Percentiles rank a stretch among this genome's conserved stretches.
Evolutionary conservation across 2,113 vertebrate genomes (phyloP).

Genomic region (Lonchura striata): DNA sequence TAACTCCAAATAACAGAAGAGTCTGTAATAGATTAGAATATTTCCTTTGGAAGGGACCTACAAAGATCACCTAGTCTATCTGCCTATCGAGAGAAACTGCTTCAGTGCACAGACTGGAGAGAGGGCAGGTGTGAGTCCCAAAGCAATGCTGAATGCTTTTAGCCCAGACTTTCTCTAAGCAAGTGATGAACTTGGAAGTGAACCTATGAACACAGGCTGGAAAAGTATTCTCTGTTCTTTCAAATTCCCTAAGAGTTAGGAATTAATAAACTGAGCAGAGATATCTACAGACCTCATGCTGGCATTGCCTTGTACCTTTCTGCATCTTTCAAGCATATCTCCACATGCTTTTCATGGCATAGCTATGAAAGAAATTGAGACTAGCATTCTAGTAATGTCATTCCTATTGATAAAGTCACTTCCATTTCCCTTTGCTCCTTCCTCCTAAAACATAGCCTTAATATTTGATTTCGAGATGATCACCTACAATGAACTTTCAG

Average conservation of each 20-base stretch:
- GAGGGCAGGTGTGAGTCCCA: not conserved
- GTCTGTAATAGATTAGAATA: not conserved
- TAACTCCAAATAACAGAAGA: not conserved
- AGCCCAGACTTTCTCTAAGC: not conserved
- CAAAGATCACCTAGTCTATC: not conserved
- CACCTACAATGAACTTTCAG: not conserved
- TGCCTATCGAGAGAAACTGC: not conserved
- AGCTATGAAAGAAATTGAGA: not conserved
- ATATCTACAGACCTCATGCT: not conserved
- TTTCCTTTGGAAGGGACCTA: not conserved
- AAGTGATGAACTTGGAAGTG: not conserved
- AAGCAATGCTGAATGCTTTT: not conserved
- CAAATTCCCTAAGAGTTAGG: not conserved
- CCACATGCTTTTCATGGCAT: not conserved
- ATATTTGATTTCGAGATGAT: not conserved
- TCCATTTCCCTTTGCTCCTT: not conserved
- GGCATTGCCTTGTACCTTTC: not conserved
- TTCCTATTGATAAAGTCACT: not conserved
- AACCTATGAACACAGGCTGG: not conserved
- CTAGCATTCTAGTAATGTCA: not conserved
- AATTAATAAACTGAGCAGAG: not conserved
- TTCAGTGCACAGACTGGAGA: not conserved
- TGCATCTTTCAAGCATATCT: not conserved
- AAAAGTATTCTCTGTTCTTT: not conserved
- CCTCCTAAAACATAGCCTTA: not conserved